These are phyloP conservation scores for Agrochola macilenta DNA, from an alignment of 2,888 invertebrate genomes.

Conservation along the genomic window DNA sequence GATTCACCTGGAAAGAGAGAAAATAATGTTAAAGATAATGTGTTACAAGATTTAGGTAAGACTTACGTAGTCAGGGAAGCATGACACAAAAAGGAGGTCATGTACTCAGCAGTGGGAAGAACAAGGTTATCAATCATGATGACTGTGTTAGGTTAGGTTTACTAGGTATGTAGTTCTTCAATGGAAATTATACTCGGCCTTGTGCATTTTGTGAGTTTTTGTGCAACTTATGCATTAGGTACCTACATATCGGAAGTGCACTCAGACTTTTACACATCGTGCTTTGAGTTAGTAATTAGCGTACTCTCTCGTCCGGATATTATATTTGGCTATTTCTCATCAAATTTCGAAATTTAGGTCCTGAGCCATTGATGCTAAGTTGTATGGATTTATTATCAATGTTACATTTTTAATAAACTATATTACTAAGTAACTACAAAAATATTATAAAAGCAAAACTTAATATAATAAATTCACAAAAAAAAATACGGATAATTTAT, in stretches of 20 bases:
- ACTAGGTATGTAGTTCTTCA: not conserved
- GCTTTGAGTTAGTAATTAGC: constrained; percentile 21
- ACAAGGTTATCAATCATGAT: not conserved
- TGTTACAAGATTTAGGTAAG: not conserved
- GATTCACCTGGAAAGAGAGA: constrained; percentile 93
- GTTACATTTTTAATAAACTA: no score
- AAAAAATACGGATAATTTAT: no score
- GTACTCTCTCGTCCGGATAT: not conserved
- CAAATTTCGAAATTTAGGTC: no score
- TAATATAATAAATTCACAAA: no score
- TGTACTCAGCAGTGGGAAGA: not conserved
- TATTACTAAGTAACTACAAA: no score
- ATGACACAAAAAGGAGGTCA: not conserved
- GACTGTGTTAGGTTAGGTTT: not conserved
- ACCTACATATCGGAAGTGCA: not conserved
- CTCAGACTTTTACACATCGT: constrained; percentile 8
- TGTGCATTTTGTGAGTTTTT: not conserved
- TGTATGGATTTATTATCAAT: no score
- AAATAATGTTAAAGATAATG: not conserved
- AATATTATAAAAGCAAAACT: no score
- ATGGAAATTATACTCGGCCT: not conserved
- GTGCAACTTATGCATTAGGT: not conserved
- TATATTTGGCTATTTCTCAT: no score
- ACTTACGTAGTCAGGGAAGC: not conserved
- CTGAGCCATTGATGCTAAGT: no score